Evolutionary conservation across 1,140 invertebrate genomes (phyloP).

Genomic region (Leptopilina clavipes): DNA sequence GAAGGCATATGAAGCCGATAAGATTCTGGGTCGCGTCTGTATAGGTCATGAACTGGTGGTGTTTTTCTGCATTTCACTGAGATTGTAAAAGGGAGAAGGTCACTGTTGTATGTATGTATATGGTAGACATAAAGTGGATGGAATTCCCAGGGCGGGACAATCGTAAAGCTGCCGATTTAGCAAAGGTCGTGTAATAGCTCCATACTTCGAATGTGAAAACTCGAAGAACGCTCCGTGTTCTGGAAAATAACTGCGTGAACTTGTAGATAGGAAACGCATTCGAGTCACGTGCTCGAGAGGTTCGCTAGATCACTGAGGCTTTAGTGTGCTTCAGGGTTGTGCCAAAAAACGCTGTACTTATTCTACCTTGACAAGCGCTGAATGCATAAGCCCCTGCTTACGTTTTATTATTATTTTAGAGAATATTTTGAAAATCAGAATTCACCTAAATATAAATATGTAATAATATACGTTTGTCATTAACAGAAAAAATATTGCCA

Average conservation of each 20-base stretch:
- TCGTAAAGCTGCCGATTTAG: conserved; percentile 34
- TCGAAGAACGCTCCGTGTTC: neutral
- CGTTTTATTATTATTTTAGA: neutral
- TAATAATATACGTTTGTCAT: too few relatives aligned
- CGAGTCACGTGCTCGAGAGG: conserved; percentile 10
- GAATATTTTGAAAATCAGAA: neutral
- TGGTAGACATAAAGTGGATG: neutral
- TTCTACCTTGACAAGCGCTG: conserved; percentile 8
- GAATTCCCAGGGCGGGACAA: conserved; percentile 20
- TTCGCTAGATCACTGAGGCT: conserved; percentile 21
- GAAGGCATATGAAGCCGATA: neutral
- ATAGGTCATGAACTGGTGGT: neutral
- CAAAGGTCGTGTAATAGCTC: conserved; percentile 17
- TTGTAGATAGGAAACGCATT: conserved; percentile 34
- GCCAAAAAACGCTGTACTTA: conserved; percentile 16
- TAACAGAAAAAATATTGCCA: too few relatives aligned
- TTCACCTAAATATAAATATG: neutral
- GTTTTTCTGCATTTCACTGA: neutral
- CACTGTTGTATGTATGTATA: neutral
- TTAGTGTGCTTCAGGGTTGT: conserved; percentile 14
- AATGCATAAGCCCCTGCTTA: neutral
- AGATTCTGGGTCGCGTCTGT: neutral
- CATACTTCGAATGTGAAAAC: conserved; percentile 11
- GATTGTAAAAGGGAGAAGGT: neutral
- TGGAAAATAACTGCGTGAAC: conserved; percentile 12